A percentile compares a stretch with the other conserved stretches of the same genome.
Evolutionary conservation across 2,113 vertebrate genomes (phyloP).

Genomic region (Pelmatolapia mariae): DNA sequence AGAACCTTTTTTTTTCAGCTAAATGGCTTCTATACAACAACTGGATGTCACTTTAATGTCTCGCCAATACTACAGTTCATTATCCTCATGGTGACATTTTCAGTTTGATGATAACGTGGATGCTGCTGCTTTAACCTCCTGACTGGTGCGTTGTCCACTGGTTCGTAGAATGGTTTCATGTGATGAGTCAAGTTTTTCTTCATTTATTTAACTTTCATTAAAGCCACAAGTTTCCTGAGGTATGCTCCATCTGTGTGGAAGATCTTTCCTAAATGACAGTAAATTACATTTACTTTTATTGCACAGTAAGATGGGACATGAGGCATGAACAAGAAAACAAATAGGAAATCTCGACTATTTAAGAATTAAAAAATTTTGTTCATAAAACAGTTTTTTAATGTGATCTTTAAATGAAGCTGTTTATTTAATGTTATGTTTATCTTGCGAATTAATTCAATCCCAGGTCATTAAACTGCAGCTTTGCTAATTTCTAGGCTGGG

Average conservation of each 20-base stretch:
- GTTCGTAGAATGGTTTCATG: neutral
- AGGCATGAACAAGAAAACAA: accelerated
- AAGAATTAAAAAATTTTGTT: accelerated
- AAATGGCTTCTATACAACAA: neutral
- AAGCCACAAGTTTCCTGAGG: neutral
- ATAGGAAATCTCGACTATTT: neutral
- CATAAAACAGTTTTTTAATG: neutral
- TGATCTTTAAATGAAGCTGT: neutral
- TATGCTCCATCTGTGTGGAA: too few species aligned
- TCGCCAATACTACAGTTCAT: neutral
- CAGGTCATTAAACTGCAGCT: neutral
- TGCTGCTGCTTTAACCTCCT: neutral
- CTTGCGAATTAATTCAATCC: accelerated
- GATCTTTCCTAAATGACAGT: neutral
- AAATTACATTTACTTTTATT: neutral
- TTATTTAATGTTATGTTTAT: neutral
- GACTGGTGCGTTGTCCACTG: neutral
- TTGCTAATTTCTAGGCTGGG: neutral
- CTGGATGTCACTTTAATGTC: slow-evolving; percentile 2
- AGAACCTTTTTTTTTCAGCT: neutral
- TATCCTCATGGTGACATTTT: slow-evolving; percentile 13
- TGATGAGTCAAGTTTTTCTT: neutral
- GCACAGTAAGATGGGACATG: neutral
- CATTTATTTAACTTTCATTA: neutral
- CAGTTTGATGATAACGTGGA: neutral